Base-by-base conservation (phyloP, 35 echinoderm and acorn worm genomes). In the Apostichopus parvimensis region DNA sequence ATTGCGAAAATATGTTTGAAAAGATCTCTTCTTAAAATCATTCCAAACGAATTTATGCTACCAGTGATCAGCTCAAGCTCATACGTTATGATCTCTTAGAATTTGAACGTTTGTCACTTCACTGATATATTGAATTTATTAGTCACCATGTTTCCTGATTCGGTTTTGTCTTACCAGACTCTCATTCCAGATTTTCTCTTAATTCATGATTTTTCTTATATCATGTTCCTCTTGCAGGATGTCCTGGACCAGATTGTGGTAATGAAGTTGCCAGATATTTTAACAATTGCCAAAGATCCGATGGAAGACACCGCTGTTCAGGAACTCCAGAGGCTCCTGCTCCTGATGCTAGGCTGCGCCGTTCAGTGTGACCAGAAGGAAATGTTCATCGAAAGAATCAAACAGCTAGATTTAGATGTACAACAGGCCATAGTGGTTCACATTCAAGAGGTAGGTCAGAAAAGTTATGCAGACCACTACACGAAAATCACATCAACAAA, bases 281-380 rank as follows among this genome's bases (percentile, higher is more conserved):
- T 99, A 70, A 91, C 88, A 9, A 93, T 99, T 20, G 93, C 95
- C 65, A 96, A 93, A 70, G 97, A 99, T 87, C 97, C 97, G 0
- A 91, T 96, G 55, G 90, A 91, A 72, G 97, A 99, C 61, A 77
- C 56, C 25, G 93, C 94, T 73, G 55, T 95, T 24, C 54, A 54
- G 7, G 97, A 99, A 82, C 80, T 99, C 18, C 94, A 99, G 93
- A 99, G 96, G 68, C 93, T 99, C 1, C 71, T 99, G 55, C 89
- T 99, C 4, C 83, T 99, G 54, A 93, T 99, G 93, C 92, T 99
- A 58, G 97, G 97, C 2, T 99, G 97, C 56, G 97, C 95, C 58
- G 97, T 99, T 13, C 97, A 99, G 93, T 96, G 93, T 70, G 95
- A 96, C 21, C 91, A 94, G 95, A 99, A 99, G 73, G 95, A 99